Conservation (phyloP, 2,113 vertebrate species). For the Chinchilla lanigera region DNA sequence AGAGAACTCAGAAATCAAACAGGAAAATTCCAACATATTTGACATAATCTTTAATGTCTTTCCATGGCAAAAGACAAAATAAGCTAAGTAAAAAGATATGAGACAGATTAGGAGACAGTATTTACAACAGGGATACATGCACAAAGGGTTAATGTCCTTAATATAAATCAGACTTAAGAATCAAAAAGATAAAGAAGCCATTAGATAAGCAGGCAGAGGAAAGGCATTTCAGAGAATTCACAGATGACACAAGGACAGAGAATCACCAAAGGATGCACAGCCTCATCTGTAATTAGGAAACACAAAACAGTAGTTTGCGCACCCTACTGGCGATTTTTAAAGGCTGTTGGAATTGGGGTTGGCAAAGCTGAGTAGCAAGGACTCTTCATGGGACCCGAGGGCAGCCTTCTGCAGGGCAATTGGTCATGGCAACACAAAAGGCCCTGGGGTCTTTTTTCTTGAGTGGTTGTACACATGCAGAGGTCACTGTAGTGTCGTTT, state of each 20-base stretch:
- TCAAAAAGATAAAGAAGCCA: neutral
- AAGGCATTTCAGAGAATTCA: neutral
- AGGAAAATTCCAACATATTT: neutral
- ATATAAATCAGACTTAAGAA: neutral
- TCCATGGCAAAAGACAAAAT: neutral
- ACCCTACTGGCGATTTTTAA: neutral
- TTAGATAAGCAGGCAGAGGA: neutral
- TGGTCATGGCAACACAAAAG: neutral
- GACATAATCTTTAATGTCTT: neutral
- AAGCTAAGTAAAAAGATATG: neutral
- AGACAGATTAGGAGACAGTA: neutral
- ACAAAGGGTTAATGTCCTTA: neutral
- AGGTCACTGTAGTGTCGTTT: neutral
- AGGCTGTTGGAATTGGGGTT: neutral
- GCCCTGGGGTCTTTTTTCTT: neutral
- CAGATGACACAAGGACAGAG: neutral
- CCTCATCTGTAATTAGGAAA: neutral
- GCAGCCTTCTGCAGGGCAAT: neutral
- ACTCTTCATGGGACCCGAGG: neutral
- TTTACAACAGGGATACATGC: neutral
- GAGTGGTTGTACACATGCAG: neutral
- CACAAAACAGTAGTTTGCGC: neutral
- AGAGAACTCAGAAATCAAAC: neutral
- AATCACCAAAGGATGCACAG: neutral
- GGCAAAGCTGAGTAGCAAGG: neutral